Base-by-base conservation (phyloP, 1,140 invertebrate genomes). In the Bilobella aurantiaca region DNA sequence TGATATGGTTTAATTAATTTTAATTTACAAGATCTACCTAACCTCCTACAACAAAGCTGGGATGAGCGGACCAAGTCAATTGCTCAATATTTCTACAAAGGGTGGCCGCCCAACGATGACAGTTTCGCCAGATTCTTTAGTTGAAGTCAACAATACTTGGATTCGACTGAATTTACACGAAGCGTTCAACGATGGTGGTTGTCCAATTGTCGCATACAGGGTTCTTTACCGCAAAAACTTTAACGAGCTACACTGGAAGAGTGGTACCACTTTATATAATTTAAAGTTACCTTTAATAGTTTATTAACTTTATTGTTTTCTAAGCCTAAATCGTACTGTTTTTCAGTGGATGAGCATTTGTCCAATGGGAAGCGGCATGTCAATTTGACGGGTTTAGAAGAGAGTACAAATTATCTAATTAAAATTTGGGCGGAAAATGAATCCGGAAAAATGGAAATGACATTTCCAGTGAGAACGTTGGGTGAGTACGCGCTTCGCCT, bases 151-250 rank as follows among this genome's bases (percentile, higher is more conserved):
- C 69, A 87, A 86, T 2, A 90, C 88, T 0, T 86, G 84, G 8
- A 82, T 89, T 2, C 76, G 84, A 2, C 78, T 92, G 0, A 81
- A 86, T 46, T 77, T 92, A 5, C 84, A 84, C 67, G 81, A 85
- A 1, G 92, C 89, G 89, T 85, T 86, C 1, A 86, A 87, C 69
- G 87, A 87, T 56, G 49, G 8, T 5, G 88, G 87, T 1, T 92
- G 90, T 74, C 85, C 88, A 0, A 83, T 93, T 31, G 75, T 83
- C 12, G 86, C 85, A 74, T 92, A 89, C 74, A 83, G 86, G 23
- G 80, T 92, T 31, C 86, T 88, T 71, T 91, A 91, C 76, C 81
- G 82, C 12, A 34, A 47, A 82, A 81, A 25, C 76, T 81, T 16
- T 78, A 79, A 59, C 80, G 82, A 49, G 78, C 80, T 28, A 82